phyloP scores from a whole-genome alignment of 2,888 invertebrate species.

The Tanaodytes sp. region DNA sequence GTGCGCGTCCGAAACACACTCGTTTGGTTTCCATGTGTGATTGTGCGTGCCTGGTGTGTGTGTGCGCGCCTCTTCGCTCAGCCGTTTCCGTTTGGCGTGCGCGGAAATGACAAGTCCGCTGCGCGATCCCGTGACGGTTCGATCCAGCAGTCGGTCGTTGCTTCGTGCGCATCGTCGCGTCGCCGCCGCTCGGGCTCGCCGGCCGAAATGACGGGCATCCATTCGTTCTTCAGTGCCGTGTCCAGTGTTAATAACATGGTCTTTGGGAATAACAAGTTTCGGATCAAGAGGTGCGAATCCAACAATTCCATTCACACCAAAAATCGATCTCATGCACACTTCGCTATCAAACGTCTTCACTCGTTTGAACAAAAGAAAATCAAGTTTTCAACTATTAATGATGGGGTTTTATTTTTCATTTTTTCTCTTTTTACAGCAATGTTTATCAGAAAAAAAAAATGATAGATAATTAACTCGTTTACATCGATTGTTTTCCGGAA shows the following conservation, averaged over 20 bases:
- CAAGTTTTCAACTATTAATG: too few relatives aligned
- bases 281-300: conserved; percentile 74
- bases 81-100: conserved; percentile 19
- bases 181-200: neutral
- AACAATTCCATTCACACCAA: neutral
- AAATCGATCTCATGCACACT: neutral
- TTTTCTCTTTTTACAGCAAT: too few relatives aligned
- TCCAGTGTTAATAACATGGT: conserved; percentile 70
- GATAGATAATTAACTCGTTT: too few relatives aligned
- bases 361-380: too few relatives aligned
- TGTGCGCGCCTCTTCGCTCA: too few relatives aligned
- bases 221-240: conserved; percentile 64
- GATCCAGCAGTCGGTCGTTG: conserved; percentile 6
- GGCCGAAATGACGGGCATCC: conserved; percentile 66
- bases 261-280: conserved; percentile 75
- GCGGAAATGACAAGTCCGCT: conserved; percentile 38
- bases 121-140: conserved; percentile 14
- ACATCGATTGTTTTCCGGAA: too few relatives aligned
- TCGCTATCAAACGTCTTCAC: too few relatives aligned
- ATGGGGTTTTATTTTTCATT: too few relatives aligned
- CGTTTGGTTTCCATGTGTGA: too few relatives aligned
- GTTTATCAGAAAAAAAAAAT: too few relatives aligned
- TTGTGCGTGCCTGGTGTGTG: too few relatives aligned
- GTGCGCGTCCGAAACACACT: too few relatives aligned
- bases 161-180: conserved; percentile 8